phyloP scores from a whole-genome alignment of 2,888 invertebrate species.

The Drosophila leonis region DNA sequence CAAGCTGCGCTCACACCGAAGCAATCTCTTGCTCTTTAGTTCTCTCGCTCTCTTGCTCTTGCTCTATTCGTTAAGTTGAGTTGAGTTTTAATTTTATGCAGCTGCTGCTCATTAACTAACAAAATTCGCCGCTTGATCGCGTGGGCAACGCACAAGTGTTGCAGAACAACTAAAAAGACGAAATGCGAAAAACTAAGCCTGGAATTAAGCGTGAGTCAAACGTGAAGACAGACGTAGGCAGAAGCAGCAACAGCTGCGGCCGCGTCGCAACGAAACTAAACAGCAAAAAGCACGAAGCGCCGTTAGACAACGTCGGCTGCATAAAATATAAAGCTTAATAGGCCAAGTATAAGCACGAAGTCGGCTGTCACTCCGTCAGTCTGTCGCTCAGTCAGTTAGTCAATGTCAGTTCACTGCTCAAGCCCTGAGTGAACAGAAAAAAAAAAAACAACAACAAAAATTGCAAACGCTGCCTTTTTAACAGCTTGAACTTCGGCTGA shows the following conservation, averaged over 20 bases:
- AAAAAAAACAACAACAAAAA: no score
- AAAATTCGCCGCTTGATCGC: constrained; percentile 54
- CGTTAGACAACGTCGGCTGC: constrained; percentile 60
- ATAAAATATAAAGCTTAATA: constrained; percentile 47
- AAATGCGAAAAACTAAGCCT: constrained; percentile 39
- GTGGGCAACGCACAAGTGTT: constrained; percentile 57
- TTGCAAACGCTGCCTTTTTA: constrained; percentile 48
- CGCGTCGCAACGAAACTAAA: constrained; percentile 38
- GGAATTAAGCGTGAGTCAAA: constrained; percentile 58
- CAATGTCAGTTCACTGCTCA: constrained; percentile 61
- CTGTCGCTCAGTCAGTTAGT: constrained; percentile 27
- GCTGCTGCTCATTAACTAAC: constrained; percentile 35
- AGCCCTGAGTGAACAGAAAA: constrained; percentile 35
- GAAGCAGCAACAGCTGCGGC: constrained; percentile 15
- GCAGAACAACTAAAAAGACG: constrained; percentile 66
- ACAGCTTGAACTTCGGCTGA: constrained; percentile 50
- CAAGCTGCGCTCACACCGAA: constrained; percentile 12
- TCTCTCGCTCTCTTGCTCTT: not conserved
- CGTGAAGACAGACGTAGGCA: constrained; percentile 14
- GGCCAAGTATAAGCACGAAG: constrained; percentile 34
- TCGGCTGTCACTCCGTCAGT: constrained; percentile 14
- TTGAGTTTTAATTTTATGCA: constrained; percentile 35
- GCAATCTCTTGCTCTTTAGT: not conserved
- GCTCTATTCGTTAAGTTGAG: constrained; percentile 5
- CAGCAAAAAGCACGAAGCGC: constrained; percentile 43